Base-by-base conservation (phyloP, 2,888 invertebrate genomes). In the Drosophila percnosoma region DNA sequence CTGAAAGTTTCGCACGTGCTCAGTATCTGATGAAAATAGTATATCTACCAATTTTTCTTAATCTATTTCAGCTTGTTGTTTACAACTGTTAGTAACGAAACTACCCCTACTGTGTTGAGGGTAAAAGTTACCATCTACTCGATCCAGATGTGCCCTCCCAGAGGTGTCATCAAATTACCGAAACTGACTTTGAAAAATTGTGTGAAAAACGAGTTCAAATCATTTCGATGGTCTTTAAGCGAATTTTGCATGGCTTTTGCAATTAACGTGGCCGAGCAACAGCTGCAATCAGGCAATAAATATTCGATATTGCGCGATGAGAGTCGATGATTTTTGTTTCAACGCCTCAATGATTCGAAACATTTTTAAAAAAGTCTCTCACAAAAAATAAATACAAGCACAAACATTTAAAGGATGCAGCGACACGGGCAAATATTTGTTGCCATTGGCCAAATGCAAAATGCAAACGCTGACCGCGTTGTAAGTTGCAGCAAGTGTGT, bases 301-400 rank as follows among this genome's bases (percentile, higher is more conserved):
- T 65, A 85, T 69, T 78, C 67, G 72, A 73, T 76, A 66, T 73
- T 59, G 49, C 54, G 68, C 57, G 69, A 73, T 69, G 69, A 54
- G 67, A 67, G 66, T 69, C 69, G 82, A 81, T 89, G 82, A 85
- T 85, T 87, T 87, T 89, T 85, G 73, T 89, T 83, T 87, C 89
- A 85, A 87, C 84, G 84, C 84, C 80, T 89, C 87, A 89, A 82
- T 83, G 87, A 83, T 82, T 85, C 87, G 71, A 73, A 73, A 51
- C 68, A 66, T 79, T 76, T 83, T 82, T 78, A 36, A 72, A 85
- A 80, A 82, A 78, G 8, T 68, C 68, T 69, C 62, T 83, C 53
- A 62, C 67, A 86, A 78, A 77, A 77, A 31, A 27, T 11, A 40
- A 40, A 57, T 31, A 42, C 21, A 31, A 82, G 68, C 24, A n/a